Evolutionary conservation across 2,888 invertebrate genomes (phyloP), one percentile per base, ranked within the genome.

Genomic region (Amblyjoppa fuscipennis): DNA sequence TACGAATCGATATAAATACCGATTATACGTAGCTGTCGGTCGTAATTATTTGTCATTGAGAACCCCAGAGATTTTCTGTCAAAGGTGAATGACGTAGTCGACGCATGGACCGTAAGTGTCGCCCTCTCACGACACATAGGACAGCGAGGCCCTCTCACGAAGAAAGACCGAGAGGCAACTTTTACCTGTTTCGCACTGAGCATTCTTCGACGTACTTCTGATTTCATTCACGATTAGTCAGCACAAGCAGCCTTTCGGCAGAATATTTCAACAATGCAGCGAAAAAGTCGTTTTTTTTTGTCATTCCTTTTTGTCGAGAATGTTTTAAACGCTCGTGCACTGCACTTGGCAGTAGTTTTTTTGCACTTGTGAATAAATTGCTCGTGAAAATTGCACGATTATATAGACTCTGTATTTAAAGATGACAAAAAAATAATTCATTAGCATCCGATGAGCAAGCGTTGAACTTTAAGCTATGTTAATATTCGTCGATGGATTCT

Each of bases 71-170:
- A 86, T 81, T 86, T 89, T 87, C 89, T 88, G 89, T 89, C 87
- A 90, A 90, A 89, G 82, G 28, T 80, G 83, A 85, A 87, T 90
- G 91, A 90, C 90, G 88, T 90, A 89, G 87, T 69, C 80, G 45
- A 87, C 87, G 89, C 90, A 88, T 88, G 88, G 73, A 79, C 38
- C 75, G 82, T 74, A 84, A 7, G 88, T 91, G 91, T 87, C 88
- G 90, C 90, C 88, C n/a, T 70, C 87, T 79, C 28, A 64, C 71
- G 90, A 69, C 70, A 86, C 76, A 31, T 53, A 61, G 49, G 49
- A n/a, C 38, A 38, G 56, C 16, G 38, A 59, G 31, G 6, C 34
- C 45, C 28, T 11, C 41, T n/a, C 59, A 20, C 61, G 25, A 34
- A 9, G 56, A 13, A 49, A 61, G 45, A 13, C n/a, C 31, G n/a